phyloP scores from a whole-genome alignment of 2,888 invertebrate genomes.

The Clanis bilineata region DNA sequence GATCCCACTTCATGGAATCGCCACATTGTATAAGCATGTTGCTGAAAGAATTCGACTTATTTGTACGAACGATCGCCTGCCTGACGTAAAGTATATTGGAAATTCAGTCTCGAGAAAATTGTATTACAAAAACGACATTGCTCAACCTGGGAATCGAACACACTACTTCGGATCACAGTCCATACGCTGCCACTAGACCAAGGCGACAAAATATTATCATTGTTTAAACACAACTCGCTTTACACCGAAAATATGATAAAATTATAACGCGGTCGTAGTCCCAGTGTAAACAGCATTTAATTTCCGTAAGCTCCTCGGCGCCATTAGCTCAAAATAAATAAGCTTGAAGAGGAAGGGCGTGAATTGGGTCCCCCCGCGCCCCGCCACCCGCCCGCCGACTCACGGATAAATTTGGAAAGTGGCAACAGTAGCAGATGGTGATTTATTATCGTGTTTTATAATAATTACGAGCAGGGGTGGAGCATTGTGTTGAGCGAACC shows the following conservation, averaged over 20 bases:
- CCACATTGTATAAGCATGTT: no score
- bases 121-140: no score
- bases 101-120: no score
- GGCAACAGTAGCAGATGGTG: constrained; percentile 76
- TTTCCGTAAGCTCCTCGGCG: constrained; percentile 65
- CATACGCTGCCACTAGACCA: no score
- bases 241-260: constrained; percentile 40
- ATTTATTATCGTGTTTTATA: constrained; percentile 78
- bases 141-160: no score
- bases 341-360: constrained; percentile 59
- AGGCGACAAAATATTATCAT: constrained; percentile 20
- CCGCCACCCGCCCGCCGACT: constrained; percentile 26
- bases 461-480: constrained; percentile 67
- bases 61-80: no score
- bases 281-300: constrained; percentile 64
- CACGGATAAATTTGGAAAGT: constrained; percentile 71
- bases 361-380: constrained; percentile 46
- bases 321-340: constrained; percentile 74
- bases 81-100: no score
- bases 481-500: constrained; percentile 52
- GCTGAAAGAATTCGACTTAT: no score
- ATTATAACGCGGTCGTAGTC: constrained; percentile 52
- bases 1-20: no score
- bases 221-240: constrained; percentile 32
- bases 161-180: no score